phyloP scores from a whole-genome alignment of 2,113 vertebrate genomes.

The Sapajus apella region DNA sequence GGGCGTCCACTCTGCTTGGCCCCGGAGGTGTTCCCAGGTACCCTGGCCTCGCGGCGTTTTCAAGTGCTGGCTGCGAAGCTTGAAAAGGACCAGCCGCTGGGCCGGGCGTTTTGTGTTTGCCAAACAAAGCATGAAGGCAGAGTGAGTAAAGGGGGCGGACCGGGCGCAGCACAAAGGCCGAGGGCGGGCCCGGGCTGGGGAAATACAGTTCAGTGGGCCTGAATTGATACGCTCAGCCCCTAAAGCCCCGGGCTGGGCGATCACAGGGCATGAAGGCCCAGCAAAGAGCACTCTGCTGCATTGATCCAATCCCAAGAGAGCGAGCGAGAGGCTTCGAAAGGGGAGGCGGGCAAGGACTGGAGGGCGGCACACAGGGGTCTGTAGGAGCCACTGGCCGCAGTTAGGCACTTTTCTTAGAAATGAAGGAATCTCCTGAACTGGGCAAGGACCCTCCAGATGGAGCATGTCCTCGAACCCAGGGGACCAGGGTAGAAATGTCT shows the following conservation, averaged over 20 bases:
- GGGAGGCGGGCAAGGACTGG: not conserved
- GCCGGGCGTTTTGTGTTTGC: constrained; percentile 89
- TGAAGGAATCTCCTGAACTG: constrained; percentile 62
- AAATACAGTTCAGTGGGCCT: constrained; percentile 90
- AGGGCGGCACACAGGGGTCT: constrained; percentile 64
- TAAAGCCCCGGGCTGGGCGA: constrained; percentile 87
- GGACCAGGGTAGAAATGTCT: not conserved
- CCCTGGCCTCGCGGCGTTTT: constrained; percentile 80
- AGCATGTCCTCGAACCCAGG: constrained; percentile 49
- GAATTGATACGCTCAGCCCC: constrained; percentile 89
- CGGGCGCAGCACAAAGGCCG: constrained; percentile 82
- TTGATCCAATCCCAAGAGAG: constrained; percentile 84
- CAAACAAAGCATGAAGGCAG: constrained; percentile 91
- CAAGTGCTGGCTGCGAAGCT: constrained; percentile 84
- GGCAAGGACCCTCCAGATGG: constrained; percentile 66
- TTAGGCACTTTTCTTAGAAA: constrained; percentile 83
- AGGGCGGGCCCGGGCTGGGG: constrained; percentile 85
- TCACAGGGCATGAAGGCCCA: constrained; percentile 87
- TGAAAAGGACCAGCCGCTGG: constrained; percentile 85
- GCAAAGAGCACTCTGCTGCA: constrained; percentile 86
- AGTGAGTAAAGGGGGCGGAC: constrained; percentile 88
- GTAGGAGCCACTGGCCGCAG: constrained; percentile 67
- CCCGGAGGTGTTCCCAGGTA: constrained; percentile 87
- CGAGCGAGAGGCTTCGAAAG: constrained; percentile 75
- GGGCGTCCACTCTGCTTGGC: constrained; percentile 78